Percentiles rank a stretch among this genome's conserved stretches.
Conservation (phyloP, 2,797 vertebrate species). For the Melanotaenia pygmaea region DNA sequence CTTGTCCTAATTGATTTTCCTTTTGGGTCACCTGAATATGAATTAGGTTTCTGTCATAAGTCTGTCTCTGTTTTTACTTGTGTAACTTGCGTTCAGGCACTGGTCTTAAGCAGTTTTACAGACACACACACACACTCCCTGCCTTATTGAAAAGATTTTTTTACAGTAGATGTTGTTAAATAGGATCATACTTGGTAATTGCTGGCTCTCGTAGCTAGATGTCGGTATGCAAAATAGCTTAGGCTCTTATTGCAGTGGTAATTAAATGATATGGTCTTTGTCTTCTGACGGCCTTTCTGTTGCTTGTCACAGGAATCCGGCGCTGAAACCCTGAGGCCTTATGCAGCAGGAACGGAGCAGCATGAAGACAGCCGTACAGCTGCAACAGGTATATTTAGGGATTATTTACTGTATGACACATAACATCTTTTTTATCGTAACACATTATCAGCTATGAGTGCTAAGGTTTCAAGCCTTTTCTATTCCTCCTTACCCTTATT, state of each 20-base stretch:
- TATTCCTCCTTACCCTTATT: not conserved
- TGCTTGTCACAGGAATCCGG: slow-evolving; percentile 60
- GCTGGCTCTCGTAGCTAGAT: not conserved
- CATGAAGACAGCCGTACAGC: slow-evolving; percentile 49
- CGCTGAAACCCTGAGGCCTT: slow-evolving; percentile 74
- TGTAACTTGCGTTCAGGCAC: slow-evolving; percentile 18
- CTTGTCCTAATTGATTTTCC: slow-evolving; percentile 48
- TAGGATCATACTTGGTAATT: not conserved
- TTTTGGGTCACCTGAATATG: slow-evolving; percentile 62
- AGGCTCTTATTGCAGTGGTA: not conserved
- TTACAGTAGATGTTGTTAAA: not conserved
- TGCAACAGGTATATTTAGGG: slow-evolving; percentile 53
- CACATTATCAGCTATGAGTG: not conserved
- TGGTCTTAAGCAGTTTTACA: not conserved
- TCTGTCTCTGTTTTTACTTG: slow-evolving; percentile 10
- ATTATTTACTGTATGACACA: not conserved
- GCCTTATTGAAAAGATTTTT: not conserved
- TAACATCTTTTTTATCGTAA: not conserved
- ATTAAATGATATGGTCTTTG: not conserved
- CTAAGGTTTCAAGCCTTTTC: not conserved
- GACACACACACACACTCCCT: not conserved
- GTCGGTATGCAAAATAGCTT: not conserved
- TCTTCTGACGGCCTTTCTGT: slow-evolving; percentile 10
- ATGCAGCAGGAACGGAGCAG: slow-evolving; percentile 57
- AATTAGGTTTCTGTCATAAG: slow-evolving; percentile 52